These are phyloP conservation scores for Bambusicola thoracicus DNA, from an alignment of 2,113 vertebrate genomes.

Conservation along the genomic window DNA sequence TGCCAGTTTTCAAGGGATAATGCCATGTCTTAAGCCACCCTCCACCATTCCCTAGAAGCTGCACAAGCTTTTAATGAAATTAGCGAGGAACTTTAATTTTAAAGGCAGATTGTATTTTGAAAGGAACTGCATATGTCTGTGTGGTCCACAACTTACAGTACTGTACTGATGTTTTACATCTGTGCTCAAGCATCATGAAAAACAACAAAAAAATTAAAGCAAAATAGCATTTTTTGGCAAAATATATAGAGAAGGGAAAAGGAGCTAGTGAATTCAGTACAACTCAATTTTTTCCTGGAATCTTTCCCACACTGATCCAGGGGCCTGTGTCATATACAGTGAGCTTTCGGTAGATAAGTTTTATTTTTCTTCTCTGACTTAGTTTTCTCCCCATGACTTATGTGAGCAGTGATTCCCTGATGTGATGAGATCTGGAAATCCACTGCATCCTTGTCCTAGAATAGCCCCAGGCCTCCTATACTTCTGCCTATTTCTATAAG, in stretches of 20 bases:
- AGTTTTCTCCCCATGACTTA: background rate
- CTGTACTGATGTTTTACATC: constrained; percentile 3
- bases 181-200: constrained; percentile 30
- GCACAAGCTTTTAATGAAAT: background rate
- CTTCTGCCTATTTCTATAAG: background rate
- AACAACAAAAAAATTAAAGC: constrained; percentile 48
- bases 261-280: background rate
- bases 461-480: background rate
- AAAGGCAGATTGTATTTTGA: constrained; percentile 18
- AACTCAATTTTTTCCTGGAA: background rate
- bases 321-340: background rate
- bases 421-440: background rate
- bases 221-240: constrained; percentile 44
- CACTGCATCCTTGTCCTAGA: background rate
- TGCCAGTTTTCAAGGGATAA: constrained; percentile 1
- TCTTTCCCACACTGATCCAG: background rate
- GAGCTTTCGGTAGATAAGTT: background rate
- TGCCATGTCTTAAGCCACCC: background rate
- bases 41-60: constrained; percentile 12
- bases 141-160: constrained; percentile 49
- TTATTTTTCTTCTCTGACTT: background rate
- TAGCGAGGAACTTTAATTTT: constrained; percentile 25
- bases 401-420: background rate
- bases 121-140: constrained; percentile 31
- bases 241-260: background rate